These are phyloP conservation scores for Zoanthus gigantus DNA, from an alignment of 92 coral and sea anemone species.

Conservation along the genomic window DNA sequence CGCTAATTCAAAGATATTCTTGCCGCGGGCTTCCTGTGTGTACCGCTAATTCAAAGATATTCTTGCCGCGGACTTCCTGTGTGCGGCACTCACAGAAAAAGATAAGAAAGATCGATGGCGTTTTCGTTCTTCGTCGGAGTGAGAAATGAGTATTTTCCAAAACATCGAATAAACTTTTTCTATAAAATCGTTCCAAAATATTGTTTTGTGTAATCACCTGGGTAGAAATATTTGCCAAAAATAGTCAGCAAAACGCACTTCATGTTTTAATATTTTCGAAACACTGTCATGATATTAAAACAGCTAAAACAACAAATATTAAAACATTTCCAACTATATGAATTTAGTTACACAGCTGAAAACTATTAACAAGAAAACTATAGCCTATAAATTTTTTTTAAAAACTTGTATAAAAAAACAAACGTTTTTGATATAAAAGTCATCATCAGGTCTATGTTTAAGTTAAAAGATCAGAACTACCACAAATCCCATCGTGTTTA, in stretches of 20 bases:
- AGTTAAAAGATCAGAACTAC: no score
- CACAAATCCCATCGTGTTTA: no score
- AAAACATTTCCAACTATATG: constrained; percentile 11
- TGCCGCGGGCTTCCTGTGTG: no score
- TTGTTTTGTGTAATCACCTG: not conserved
- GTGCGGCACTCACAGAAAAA: no score
- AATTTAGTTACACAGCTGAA: constrained; percentile 33
- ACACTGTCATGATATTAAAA: constrained; percentile 13
- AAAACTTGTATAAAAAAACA: not conserved
- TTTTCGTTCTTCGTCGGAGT: not conserved
- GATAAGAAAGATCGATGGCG: not conserved
- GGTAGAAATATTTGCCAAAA: not conserved
- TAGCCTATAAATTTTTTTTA: constrained; percentile 6
- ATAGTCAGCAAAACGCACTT: not conserved
- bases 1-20: no score
- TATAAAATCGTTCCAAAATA: not conserved
- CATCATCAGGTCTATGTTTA: no score
- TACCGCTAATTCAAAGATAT: no score
- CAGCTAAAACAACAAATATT: constrained; percentile 19
- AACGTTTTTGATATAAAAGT: no score
- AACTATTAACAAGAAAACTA: not conserved
- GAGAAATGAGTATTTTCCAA: not conserved
- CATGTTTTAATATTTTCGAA: constrained; percentile 4
- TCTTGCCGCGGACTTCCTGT: no score
- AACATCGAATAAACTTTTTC: not conserved